Conservation (phyloP, 2,888 invertebrate genomes). For the Drymonia ruficornis region DNA sequence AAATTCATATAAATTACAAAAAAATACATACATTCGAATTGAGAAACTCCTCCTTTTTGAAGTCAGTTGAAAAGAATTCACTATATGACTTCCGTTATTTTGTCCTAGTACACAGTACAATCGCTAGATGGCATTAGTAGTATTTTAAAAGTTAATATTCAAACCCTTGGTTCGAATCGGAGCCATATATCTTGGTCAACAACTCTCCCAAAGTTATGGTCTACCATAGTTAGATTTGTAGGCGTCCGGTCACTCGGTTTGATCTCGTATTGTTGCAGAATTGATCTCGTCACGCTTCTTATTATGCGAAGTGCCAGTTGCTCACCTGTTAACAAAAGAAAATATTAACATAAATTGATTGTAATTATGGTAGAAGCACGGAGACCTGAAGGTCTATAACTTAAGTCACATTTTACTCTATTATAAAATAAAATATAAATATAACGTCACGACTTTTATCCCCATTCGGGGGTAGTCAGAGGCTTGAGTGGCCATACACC, state of each 20-base stretch:
- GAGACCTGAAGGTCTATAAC: no score
- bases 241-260: conserved; percentile 59
- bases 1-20: no score
- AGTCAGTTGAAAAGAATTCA: not conserved
- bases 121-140: conserved; percentile 2
- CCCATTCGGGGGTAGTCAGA: no score
- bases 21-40: no score
- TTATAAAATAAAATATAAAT: no score
- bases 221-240: conserved; percentile 46
- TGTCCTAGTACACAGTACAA: not conserved
- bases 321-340: conserved; percentile 59
- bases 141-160: not conserved
- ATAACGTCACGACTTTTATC: no score
- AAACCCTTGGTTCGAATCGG: conserved; percentile 49
- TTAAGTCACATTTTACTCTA: no score
- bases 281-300: conserved; percentile 45
- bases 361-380: no score
- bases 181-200: conserved; percentile 66
- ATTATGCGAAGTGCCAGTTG: conserved; percentile 63
- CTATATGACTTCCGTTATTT: not conserved
- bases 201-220: conserved; percentile 66
- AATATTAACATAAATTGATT: conserved; percentile 6
- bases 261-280: conserved; percentile 59
- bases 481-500: no score
- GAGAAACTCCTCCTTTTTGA: no score